Evolutionary conservation across 2,888 invertebrate genomes (phyloP).

Genomic region (Hyposoter dolosus): DNA sequence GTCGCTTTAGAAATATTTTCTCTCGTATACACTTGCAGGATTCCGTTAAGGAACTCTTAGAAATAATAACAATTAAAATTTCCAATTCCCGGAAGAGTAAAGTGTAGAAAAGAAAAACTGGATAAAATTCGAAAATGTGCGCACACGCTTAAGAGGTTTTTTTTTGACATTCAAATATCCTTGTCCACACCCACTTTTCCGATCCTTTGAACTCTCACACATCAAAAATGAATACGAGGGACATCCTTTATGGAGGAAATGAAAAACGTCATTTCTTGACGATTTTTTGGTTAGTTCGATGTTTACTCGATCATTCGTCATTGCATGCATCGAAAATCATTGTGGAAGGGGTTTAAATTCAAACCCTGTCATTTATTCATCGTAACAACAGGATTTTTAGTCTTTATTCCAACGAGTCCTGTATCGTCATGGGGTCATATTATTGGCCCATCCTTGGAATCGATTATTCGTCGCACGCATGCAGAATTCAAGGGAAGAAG

Average conservation of each 20-base stretch:
- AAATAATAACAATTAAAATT: slow-evolving; percentile 4
- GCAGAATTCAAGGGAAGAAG: neutral
- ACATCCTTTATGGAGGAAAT: neutral
- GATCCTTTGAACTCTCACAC: slow-evolving; percentile 7
- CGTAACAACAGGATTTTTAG: neutral
- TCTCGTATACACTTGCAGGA: too few relatives aligned
- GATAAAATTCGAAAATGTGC: neutral
- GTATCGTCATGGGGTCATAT: slow-evolving; percentile 3
- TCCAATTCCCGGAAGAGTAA: neutral
- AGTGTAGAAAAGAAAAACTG: neutral
- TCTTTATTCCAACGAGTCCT: neutral
- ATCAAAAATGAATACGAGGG: neutral
- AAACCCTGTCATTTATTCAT: neutral
- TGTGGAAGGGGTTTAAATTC: neutral
- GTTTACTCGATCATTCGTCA: neutral
- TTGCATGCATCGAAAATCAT: neutral
- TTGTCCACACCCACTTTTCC: slow-evolving; percentile 38
- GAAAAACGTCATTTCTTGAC: neutral
- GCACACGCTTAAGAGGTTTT: neutral
- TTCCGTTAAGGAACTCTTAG: neutral
- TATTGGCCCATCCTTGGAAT: slow-evolving; percentile 47
- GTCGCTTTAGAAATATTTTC: neutral
- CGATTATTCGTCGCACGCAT: slow-evolving; percentile 53
- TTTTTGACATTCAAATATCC: neutral
- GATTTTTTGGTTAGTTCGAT: neutral